Conservation (phyloP, 2,888 invertebrate species). For the Xiphydria camelus region DNA sequence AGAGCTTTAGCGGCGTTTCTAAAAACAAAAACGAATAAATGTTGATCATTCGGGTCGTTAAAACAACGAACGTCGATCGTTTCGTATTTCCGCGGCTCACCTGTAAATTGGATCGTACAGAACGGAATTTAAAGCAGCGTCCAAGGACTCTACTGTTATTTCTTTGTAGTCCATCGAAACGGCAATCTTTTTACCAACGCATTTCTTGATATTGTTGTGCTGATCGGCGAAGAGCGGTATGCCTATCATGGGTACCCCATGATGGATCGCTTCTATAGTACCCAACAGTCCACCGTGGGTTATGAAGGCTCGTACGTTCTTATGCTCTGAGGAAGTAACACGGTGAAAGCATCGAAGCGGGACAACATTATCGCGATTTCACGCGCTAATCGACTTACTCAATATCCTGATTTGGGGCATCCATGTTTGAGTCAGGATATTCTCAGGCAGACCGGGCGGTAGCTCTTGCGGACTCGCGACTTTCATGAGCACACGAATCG, state of each 20-base stretch:
- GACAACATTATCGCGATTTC: neutral
- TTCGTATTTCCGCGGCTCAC: no score
- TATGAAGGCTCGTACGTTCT: constrained; percentile 45
- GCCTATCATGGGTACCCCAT: constrained; percentile 48
- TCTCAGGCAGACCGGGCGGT: constrained; percentile 36
- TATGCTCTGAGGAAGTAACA: constrained; percentile 36
- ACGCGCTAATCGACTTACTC: constrained; percentile 29
- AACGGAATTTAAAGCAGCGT: constrained; percentile 36
- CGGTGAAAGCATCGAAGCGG: neutral
- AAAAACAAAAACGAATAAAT: no score
- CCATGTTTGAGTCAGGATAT: no score
- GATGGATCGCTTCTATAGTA: constrained; percentile 46
- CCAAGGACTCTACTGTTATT: constrained; percentile 37
- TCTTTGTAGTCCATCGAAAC: constrained; percentile 28
- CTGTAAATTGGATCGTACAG: constrained; percentile 38
- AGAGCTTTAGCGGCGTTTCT: no score
- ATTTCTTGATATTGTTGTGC: constrained; percentile 36
- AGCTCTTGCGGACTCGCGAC: constrained; percentile 33
- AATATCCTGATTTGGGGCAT: constrained; percentile 43
- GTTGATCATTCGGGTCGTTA: no score
- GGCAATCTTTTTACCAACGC: constrained; percentile 36
- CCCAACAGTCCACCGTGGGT: constrained; percentile 52
- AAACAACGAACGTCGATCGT: no score
- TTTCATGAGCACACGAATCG: constrained; percentile 45
- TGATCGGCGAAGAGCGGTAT: no score